Evolutionary conservation across 2,113 vertebrate species (phyloP).

Genomic region (Laticauda colubrina): DNA sequence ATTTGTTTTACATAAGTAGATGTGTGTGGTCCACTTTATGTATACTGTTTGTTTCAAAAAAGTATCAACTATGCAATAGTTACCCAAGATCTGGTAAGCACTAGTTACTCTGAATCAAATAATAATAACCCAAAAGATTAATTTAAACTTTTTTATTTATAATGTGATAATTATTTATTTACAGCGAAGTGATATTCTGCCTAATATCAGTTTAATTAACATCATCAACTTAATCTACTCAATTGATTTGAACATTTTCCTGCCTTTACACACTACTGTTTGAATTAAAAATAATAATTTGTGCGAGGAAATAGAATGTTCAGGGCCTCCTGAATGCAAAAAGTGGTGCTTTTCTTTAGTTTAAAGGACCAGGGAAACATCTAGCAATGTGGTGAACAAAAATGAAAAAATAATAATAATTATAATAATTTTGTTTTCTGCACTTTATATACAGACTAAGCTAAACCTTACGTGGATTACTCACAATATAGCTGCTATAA

Average conservation of each 20-base stretch:
- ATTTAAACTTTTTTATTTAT: slow-evolving; percentile 38
- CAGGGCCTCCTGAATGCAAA: slow-evolving; percentile 35
- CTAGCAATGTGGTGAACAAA: background rate
- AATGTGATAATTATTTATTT: slow-evolving; percentile 30
- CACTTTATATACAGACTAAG: slow-evolving; percentile 80
- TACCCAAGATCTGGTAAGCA: background rate
- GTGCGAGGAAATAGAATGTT: slow-evolving; percentile 45
- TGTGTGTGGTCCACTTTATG: slow-evolving; percentile 10
- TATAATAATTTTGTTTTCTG: slow-evolving; percentile 52
- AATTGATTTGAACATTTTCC: slow-evolving; percentile 26
- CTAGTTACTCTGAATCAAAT: slow-evolving; percentile 2
- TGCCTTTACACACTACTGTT: slow-evolving; percentile 21
- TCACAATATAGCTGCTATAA: slow-evolving; percentile 75
- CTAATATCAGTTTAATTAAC: background rate
- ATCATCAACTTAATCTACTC: slow-evolving; percentile 11
- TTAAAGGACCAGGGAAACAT: slow-evolving; percentile 19
- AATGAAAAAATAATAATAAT: background rate
- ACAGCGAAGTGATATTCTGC: slow-evolving; percentile 18
- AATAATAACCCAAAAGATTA: background rate
- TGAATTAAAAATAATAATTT: slow-evolving; percentile 30
- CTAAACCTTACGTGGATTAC: slow-evolving; percentile 64
- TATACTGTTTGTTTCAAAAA: background rate
- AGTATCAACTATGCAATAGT: slow-evolving; percentile 17
- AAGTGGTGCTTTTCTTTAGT: slow-evolving; percentile 37
- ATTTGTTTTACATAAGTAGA: slow-evolving; percentile 38